Base-by-base conservation (phyloP, 92 coral and sea anemone species). In the Epizoanthus scotinus region DNA sequence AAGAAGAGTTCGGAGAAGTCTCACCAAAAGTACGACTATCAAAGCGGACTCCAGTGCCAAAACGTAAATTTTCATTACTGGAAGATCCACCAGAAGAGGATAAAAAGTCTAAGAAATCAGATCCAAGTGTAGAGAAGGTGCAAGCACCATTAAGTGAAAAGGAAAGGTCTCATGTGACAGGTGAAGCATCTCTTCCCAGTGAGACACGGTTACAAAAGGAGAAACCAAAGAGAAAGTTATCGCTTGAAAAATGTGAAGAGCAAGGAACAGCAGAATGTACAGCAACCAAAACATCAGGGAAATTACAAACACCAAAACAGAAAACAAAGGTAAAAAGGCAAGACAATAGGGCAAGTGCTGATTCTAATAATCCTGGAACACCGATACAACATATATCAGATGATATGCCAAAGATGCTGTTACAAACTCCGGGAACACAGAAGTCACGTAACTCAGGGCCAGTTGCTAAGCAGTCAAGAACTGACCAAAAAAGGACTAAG, bases 41-140 rank as follows among this genome's bases (percentile, higher is more conserved):
- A 22, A 86, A 91, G 29, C 85, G 95, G 69, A 95, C 97, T 29
- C 97, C 97, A 14, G 81, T 89, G 9, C 97, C 97, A 0, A 95
- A 90, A 67, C 89, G 92, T 31, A 89, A 87, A 17, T 92, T 95
- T 87, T 70, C 95, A 15, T 82, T 92, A 14, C 85, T 90, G 24
- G 93, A 90, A 31, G 84, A 85, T 27, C 73, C 61, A 15, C 63
- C 34, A 66, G 70, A 50, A 3, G 82, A 53, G 28, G 63, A 59
- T 59, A 49, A 70, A 34, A 78, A 82, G 31, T 34, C 68, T 40
- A 75, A 75, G 81, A 75, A 75, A 22, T 29, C 47, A 59, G 81
- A 59, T 21, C 27, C 57, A 22, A 67, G 36, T 17, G 1, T 18
- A 22, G 67, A 59, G 6, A 17, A 75, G 18, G 36, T 13, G 14